Percentiles rank a stretch among this genome's conserved stretches.
These are phyloP conservation scores for Cairina moschata DNA, from an alignment of 2,113 vertebrate genomes.

Conservation along the genomic window DNA sequence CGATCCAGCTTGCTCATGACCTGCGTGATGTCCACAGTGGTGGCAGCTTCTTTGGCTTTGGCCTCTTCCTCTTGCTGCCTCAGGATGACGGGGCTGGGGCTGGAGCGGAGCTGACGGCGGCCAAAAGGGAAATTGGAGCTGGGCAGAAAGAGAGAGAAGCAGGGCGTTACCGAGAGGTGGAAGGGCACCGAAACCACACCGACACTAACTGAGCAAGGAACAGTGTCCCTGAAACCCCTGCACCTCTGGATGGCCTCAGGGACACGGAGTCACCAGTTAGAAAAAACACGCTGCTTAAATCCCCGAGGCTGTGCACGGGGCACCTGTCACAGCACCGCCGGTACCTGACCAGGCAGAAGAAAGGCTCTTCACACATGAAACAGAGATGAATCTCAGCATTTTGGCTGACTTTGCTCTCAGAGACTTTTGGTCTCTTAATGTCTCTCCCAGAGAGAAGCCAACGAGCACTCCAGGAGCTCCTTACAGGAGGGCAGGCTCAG, in stretches of 20 bases:
- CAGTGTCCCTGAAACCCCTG: background rate
- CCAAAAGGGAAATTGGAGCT: slow-evolving; percentile 84
- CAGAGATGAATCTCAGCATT: background rate
- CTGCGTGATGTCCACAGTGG: slow-evolving; percentile 95
- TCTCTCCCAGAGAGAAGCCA: background rate
- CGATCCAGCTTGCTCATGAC: slow-evolving; percentile 99
- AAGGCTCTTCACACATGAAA: background rate
- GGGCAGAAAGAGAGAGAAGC: slow-evolving; percentile 2
- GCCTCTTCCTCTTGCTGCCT: slow-evolving; percentile 91
- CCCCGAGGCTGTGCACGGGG: background rate
- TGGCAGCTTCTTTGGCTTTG: slow-evolving; percentile 86
- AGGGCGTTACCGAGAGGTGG: background rate
- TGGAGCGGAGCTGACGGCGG: slow-evolving; percentile 87
- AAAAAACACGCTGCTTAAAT: background rate
- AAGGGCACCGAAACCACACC: background rate
- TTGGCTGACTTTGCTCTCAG: background rate
- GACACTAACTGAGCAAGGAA: background rate
- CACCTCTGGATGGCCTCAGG: background rate
- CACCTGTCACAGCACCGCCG: background rate
- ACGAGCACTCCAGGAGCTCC: background rate
- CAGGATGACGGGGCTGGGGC: slow-evolving; percentile 91
- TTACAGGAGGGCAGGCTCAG: background rate
- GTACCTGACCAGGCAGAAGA: background rate
- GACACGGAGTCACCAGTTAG: background rate
- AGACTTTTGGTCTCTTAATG: background rate